Conservation (phyloP, 1,140 invertebrate species). For the Cryptotermes secundus region DNA sequence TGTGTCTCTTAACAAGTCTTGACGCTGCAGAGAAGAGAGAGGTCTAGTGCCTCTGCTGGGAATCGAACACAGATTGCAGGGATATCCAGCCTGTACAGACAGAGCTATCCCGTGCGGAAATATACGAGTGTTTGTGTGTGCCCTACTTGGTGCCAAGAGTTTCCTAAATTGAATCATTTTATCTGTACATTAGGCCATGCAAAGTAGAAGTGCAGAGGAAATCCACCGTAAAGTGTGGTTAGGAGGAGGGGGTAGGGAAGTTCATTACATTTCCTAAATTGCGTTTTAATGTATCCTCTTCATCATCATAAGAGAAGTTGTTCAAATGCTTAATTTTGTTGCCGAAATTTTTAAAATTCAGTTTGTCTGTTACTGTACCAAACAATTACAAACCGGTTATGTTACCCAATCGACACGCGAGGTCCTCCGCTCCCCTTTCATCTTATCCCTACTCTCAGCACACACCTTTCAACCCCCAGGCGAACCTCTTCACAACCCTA, state of each 20-base stretch:
- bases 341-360: constrained; percentile 5
- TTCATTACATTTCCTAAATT: constrained; percentile 4
- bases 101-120: too few relatives aligned
- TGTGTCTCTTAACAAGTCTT: too few relatives aligned
- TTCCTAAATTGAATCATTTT: not conserved
- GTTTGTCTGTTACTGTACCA: constrained; percentile 12
- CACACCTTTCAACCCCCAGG: not conserved
- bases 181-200: not conserved
- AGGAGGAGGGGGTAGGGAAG: not conserved
- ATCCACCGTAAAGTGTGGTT: not conserved
- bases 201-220: not conserved
- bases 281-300: not conserved
- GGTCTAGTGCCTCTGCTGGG: too few relatives aligned
- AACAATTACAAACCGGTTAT: not conserved
- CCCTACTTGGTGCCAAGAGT: not conserved
- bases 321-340: not conserved
- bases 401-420: not conserved
- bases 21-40: too few relatives aligned
- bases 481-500: not conserved
- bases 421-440: not conserved
- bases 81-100: too few relatives aligned
- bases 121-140: too few relatives aligned
- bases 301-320: not conserved
- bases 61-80: too few relatives aligned
- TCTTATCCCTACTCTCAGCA: not conserved